Conservation (phyloP, 1,140 invertebrate genomes). For the Babylonia areolata region DNA sequence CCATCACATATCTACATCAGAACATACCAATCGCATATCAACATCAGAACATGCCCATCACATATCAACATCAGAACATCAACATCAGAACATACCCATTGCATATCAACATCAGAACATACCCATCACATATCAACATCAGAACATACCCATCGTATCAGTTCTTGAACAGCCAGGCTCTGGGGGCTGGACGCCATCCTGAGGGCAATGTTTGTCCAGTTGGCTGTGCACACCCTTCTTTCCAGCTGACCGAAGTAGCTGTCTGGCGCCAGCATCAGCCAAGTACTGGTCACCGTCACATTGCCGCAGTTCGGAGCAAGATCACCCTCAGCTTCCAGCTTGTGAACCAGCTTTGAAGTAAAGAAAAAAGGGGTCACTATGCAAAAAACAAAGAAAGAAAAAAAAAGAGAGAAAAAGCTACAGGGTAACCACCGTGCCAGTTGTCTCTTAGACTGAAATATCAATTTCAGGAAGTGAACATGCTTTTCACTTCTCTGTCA, state of each 20-base stretch:
- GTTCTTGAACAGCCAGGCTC: background rate
- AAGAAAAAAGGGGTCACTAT: background rate
- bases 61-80: background rate
- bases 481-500: no score
- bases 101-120: no score
- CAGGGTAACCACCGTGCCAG: no score
- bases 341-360: background rate
- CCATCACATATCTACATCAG: background rate
- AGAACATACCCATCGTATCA: background rate
- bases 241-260: slow-evolving; percentile 29
- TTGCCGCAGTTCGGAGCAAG: slow-evolving; percentile 27
- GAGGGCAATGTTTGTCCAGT: slow-evolving; percentile 26
- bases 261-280: slow-evolving; percentile 30
- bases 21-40: no score
- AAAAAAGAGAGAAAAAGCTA: no score
- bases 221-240: slow-evolving; percentile 8
- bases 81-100: background rate
- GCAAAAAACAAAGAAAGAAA: no score
- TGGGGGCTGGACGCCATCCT: background rate
- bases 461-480: no score
- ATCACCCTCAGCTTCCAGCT: background rate
- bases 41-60: no score
- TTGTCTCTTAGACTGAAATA: no score
- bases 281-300: slow-evolving; percentile 10
- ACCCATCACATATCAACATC: background rate